Evolutionary conservation across 1,140 invertebrate species (phyloP), one percentile per base, ranked within the genome.

Genomic region (Heterodera schachtii): DNA sequence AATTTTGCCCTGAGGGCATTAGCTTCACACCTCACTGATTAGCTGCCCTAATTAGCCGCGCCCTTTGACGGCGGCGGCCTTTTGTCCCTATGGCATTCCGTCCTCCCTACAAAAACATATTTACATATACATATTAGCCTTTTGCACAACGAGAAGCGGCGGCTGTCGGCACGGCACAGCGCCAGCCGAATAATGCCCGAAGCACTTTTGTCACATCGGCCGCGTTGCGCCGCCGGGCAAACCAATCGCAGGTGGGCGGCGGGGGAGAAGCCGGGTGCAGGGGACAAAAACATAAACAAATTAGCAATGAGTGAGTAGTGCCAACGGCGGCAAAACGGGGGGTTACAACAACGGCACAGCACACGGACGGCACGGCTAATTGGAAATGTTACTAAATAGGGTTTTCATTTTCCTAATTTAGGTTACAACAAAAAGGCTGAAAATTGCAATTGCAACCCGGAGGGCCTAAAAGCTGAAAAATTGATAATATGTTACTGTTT

Each of bases 141-240:
- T 78, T 78, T 46, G 43, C 52, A n/a, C 49, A 66, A 78, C 66
- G 47, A 4, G 77, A 70, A 13, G 57, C 19, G 46, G 8, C 57
- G 13, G 11, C 43, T 31, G 41, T 41, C 60, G 60, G 31, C 66
- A 21, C 16, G 5, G 31, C 52, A 41, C 66, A 41, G 64, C 44
- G 66, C 47, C 66, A 31, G n/a, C 79, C 52, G 31, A 31, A 31
- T 31, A 67, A 79, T 64, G 77, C 52, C 44, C 70, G 71, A 57
- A 73, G 60, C 64, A 46, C 64, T 57, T 80, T 80, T 66, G 60
- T 80, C 46, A 80, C 79, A 3, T 80, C 79, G n/a, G 79, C 79
- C 13, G 79, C 79, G 57, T 80, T 80, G 44, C 11, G 57, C 11
- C 78, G 71, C 31, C 79, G 79, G 60, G 70, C 70, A n/a, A 77